Evolutionary conservation across 2,888 invertebrate species (phyloP), one percentile per base, ranked within the genome.

Genomic region (Nezara viridula): DNA sequence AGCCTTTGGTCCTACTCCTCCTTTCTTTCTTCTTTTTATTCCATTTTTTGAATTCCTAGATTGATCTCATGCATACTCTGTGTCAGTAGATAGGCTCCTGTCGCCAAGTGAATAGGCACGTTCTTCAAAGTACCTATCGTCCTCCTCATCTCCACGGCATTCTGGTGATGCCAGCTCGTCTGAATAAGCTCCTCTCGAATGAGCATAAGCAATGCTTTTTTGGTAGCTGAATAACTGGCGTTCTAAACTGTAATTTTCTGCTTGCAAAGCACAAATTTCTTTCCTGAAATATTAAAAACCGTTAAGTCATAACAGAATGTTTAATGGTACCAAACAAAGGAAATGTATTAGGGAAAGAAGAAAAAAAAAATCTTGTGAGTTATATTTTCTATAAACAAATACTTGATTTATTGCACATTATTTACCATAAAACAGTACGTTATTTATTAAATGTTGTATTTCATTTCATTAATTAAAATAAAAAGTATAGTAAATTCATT

Each of bases 171-270:
- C 91, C 89, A 92, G 90, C 88, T 92, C 92, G 90, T 93, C 93
- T 44, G 92, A 92, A 92, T 94, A 95, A 91, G 93, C 94, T 91
- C 94, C 95, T 52, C 93, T 94, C 85, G 95, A 95, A 92, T 96
- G 96, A 86, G 96, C 95, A 92, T 95, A 95, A 86, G 96, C 95
- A 90, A 97, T 94, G 92, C 96, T 96, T 93, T 96, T 95, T 93
- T 97, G 97, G 92, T 97, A 97, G 93, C 96, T 96, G 94, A 97
- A 96, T 91, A 97, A 93, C 93, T 97, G 96, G 91, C 96, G 94
- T 93, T 97, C 97, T 92, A 97, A 94, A 90, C 96, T 96, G 93
- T 96, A 96, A 93, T 97, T 97, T 93, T 97, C 97, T n/a, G 96
- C 95, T 92, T 97, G 96, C 87, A 97, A 94, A 21, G 95, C 96